These are phyloP conservation scores for Carassius gibelio DNA, from an alignment of 2,113 vertebrate species.

Conservation along the genomic window DNA sequence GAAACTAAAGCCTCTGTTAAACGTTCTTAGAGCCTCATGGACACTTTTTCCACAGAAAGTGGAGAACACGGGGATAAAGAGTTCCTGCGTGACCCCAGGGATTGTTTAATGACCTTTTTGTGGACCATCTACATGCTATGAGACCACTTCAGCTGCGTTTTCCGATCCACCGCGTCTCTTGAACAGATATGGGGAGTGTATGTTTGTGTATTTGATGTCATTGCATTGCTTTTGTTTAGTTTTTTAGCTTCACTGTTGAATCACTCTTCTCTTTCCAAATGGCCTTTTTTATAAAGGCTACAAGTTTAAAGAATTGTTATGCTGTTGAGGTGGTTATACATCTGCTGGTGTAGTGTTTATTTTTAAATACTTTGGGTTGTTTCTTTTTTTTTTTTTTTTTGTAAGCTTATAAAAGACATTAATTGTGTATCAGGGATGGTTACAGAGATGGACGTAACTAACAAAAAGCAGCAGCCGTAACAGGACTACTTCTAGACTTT, in stretches of 20 bases:
- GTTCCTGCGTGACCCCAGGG: slow-evolving; percentile 47
- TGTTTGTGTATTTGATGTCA: slow-evolving; percentile 48
- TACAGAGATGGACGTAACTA: slow-evolving; percentile 40
- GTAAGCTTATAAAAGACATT: slow-evolving; percentile 32
- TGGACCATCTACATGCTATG: slow-evolving; percentile 59
- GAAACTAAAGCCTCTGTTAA: neutral
- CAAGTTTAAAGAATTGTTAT: slow-evolving; percentile 71
- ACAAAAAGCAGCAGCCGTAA: slow-evolving; percentile 31
- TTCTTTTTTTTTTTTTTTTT: slow-evolving; percentile 23
- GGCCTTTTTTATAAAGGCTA: slow-evolving; percentile 69
- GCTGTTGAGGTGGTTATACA: slow-evolving; percentile 82
- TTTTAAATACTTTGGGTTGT: slow-evolving; percentile 69
- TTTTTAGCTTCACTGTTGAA: slow-evolving; percentile 62
- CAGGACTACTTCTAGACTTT: slow-evolving; percentile 34
- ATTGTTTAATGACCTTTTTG: slow-evolving; percentile 49
- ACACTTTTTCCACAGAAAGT: neutral
- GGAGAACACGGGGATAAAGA: slow-evolving; percentile 14
- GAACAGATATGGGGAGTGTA: slow-evolving; percentile 63
- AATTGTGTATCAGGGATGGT: slow-evolving; percentile 38
- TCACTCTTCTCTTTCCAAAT: slow-evolving; percentile 73
- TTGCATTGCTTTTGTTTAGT: slow-evolving; percentile 71
- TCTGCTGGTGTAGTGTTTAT: slow-evolving; percentile 77
- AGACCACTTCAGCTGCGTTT: slow-evolving; percentile 50
- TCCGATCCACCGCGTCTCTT: slow-evolving; percentile 73
- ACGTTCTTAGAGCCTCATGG: neutral